Percentiles rank a stretch among this genome's conserved stretches.
Conservation (phyloP, 2,888 invertebrate species). For the Stenolophus ochropezus region DNA sequence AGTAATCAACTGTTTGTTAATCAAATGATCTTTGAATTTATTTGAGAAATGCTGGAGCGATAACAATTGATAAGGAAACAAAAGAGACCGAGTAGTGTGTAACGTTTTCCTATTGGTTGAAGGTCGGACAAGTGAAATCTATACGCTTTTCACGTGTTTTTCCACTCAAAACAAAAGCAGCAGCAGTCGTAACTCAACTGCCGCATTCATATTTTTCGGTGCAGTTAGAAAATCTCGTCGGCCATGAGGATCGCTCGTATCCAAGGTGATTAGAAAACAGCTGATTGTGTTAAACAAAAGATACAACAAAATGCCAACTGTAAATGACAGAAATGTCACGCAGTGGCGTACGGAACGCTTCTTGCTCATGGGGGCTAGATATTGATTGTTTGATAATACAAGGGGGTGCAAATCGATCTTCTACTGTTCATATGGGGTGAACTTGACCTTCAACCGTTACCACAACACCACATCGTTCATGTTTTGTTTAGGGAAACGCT, state of each 20-base stretch:
- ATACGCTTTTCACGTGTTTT: not conserved
- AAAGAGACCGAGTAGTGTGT: not conserved
- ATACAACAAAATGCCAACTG: not conserved
- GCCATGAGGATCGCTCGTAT: conserved; percentile 4
- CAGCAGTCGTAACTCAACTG: not conserved
- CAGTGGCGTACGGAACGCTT: not conserved
- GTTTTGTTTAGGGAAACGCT: too few species aligned
- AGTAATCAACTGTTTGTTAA: too few species aligned
- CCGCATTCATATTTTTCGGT: not conserved
- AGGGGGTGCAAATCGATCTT: not conserved
- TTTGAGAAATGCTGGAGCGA: not conserved
- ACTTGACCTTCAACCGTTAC: not conserved
- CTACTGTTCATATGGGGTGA: not conserved
- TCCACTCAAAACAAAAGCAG: not conserved
- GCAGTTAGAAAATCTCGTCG: not conserved
- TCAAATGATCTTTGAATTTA: not conserved
- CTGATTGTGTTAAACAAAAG: not conserved
- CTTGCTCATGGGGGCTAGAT: not conserved
- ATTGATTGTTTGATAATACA: not conserved
- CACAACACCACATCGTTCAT: not conserved
- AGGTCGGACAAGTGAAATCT: conserved; percentile 4
- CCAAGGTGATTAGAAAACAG: not conserved
- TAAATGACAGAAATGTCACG: not conserved
- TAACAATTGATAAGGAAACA: conserved; percentile 18
- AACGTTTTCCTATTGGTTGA: not conserved